phyloP scores from a whole-genome alignment of 2,888 invertebrate species.

The Chrysina gloriosa region DNA sequence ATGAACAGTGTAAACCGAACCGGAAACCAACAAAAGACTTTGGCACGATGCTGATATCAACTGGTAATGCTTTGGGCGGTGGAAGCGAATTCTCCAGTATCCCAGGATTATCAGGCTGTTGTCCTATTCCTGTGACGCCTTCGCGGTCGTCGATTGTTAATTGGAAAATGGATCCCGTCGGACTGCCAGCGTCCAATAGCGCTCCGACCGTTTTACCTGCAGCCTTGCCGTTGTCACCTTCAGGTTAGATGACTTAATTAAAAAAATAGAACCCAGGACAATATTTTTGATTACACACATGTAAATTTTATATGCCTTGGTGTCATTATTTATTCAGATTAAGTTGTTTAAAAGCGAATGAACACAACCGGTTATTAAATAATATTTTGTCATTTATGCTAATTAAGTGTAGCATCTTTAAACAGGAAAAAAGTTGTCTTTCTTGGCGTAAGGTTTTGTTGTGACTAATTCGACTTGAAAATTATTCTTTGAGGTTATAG shows the following conservation, averaged over 20 bases:
- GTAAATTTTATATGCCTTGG: background rate
- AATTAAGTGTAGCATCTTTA: background rate
- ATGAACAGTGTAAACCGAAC: slow-evolving; percentile 27
- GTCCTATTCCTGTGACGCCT: slow-evolving; percentile 70
- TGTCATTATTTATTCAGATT: background rate
- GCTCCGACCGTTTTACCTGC: slow-evolving; percentile 65
- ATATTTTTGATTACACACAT: no score
- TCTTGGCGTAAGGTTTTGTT: background rate
- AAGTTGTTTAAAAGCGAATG: background rate
- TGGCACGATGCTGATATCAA: slow-evolving; percentile 73
- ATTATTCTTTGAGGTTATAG: no score
- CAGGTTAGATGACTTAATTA: slow-evolving; percentile 60
- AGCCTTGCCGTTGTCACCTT: slow-evolving; percentile 72
- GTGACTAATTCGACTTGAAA: no score
- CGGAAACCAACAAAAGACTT: slow-evolving; percentile 18
- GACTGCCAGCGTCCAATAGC: slow-evolving; percentile 67
- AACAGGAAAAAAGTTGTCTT: background rate
- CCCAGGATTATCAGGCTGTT: slow-evolving; percentile 63
- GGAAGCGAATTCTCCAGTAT: slow-evolving; percentile 64
- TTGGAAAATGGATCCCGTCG: slow-evolving; percentile 75
- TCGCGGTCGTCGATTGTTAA: slow-evolving; percentile 63
- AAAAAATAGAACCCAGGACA: no score
- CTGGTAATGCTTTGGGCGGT: slow-evolving; percentile 71
- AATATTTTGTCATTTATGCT: background rate
- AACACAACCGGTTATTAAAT: background rate